Evolutionary conservation across 1,140 invertebrate species (phyloP).

Genomic region (Eupristina koningsbergeri): DNA sequence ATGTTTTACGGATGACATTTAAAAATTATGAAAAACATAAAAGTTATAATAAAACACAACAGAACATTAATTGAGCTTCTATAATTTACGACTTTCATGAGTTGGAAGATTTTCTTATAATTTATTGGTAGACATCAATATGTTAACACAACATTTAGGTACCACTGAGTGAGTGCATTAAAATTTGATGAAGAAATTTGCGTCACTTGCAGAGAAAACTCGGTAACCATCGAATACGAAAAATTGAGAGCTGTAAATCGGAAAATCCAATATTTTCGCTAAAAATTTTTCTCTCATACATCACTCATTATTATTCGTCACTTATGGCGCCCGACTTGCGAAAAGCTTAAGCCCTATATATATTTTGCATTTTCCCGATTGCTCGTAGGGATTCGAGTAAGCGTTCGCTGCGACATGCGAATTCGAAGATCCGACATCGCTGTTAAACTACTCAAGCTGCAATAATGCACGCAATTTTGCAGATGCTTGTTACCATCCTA

Average conservation of each 20-base stretch:
- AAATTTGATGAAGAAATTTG: neutral
- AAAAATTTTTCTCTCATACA: neutral
- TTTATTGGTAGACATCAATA: neutral
- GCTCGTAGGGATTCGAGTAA: neutral
- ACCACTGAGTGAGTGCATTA: neutral
- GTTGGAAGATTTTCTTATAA: neutral
- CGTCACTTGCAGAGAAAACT: neutral
- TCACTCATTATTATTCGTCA: constrained; percentile 30
- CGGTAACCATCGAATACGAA: neutral
- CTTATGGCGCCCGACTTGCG: neutral
- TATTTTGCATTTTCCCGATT: neutral
- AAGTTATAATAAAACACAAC: too few species aligned
- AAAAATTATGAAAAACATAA: too few species aligned
- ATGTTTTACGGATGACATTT: too few species aligned
- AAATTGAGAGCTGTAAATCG: neutral
- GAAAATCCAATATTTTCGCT: neutral
- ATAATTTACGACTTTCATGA: neutral
- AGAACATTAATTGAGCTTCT: too few species aligned
- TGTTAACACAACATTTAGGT: neutral
- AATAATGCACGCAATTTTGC: neutral
- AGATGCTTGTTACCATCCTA: neutral
- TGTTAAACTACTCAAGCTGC: neutral
- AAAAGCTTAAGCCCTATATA: constrained; percentile 5
- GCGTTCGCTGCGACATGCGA: neutral
- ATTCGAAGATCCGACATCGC: neutral